Base-by-base conservation (phyloP, 2,888 invertebrate genomes). In the Metopia argyrocephala region DNA sequence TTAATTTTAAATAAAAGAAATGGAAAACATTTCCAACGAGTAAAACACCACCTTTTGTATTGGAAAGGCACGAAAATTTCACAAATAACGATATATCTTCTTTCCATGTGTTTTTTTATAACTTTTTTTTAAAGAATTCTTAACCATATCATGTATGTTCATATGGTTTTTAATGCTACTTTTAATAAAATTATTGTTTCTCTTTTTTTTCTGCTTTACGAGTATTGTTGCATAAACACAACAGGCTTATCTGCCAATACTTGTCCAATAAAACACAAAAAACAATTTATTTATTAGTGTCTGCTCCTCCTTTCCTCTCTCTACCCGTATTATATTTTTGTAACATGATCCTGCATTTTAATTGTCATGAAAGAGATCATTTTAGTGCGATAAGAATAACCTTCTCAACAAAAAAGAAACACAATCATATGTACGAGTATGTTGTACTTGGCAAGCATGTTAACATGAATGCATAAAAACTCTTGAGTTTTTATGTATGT, bases 331-430 rank as follows among this genome's bases (percentile, higher is more conserved):
- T 52, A 23, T 31, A 20, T 61, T 57, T 65, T 27, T 78, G 81
- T 78, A 81, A 81, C 74, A 78, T 71, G 74, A 81, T 81, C 81
- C 78, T 75, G 74, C 68, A 70, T 69, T 78, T 81, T 81, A 81
- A 81, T 81, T 78, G 81, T 78, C 81, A 71, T 50, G 74, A 59
- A 46, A 56, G 61, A 78, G 81, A 81, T 81, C 70, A 56, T 48
- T 78, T 70, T 75, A 78, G 50, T 65, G 38, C 50, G 81, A 81
- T 81, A 78, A 38, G 15, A 38, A 38, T 2, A 12, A 38, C 15
- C 38, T 15, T 15, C 38, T 57, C 68, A 18, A 57, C 56, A 56
- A 48, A 56, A 54, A 18, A 25, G 27, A 27, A 18, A n/a, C 25
- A 31, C 54, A 21, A 18, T 54, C 54, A 4, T 23, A 21, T 48